A percentile compares a stretch with the other conserved stretches of the same genome.
Conservation (phyloP, 1,140 invertebrate genomes). For the Episyrphus balteatus region DNA sequence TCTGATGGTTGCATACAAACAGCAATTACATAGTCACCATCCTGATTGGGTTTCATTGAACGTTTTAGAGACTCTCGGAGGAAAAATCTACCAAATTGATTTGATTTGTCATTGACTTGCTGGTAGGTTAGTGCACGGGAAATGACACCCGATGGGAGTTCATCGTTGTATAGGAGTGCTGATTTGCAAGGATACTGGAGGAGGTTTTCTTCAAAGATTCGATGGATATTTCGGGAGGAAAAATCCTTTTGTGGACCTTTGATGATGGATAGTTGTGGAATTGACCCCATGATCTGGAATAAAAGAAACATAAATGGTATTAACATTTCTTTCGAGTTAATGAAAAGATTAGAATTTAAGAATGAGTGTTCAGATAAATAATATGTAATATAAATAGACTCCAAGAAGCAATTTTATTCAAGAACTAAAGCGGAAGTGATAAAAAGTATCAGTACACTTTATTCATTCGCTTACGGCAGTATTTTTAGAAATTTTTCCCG, state of each 20-base stretch:
- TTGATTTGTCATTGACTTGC: slow-evolving; percentile 47
- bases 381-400: too few species aligned
- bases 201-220: slow-evolving; percentile 40
- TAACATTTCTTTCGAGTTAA: not conserved
- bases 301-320: not conserved
- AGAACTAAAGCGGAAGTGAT: too few species aligned
- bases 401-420: too few species aligned
- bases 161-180: slow-evolving; percentile 45
- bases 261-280: slow-evolving; percentile 51
- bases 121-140: slow-evolving; percentile 41
- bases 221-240: slow-evolving; percentile 39
- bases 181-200: slow-evolving; percentile 35
- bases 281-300: slow-evolving; percentile 45
- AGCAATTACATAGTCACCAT: slow-evolving; percentile 57
- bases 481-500: too few species aligned
- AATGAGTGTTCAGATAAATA: not conserved
- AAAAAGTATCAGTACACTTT: too few species aligned
- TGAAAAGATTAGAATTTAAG: not conserved
- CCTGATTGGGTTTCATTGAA: slow-evolving; percentile 40
- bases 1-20: slow-evolving; percentile 67
- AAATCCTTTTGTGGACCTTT: slow-evolving; percentile 41
- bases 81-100: slow-evolving; percentile 47
- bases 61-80: slow-evolving; percentile 33
- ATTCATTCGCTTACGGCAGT: too few species aligned
- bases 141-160: slow-evolving; percentile 20